Conservation (phyloP, 2,113 vertebrate species). For the Neolamprologus kungweensis region DNA sequence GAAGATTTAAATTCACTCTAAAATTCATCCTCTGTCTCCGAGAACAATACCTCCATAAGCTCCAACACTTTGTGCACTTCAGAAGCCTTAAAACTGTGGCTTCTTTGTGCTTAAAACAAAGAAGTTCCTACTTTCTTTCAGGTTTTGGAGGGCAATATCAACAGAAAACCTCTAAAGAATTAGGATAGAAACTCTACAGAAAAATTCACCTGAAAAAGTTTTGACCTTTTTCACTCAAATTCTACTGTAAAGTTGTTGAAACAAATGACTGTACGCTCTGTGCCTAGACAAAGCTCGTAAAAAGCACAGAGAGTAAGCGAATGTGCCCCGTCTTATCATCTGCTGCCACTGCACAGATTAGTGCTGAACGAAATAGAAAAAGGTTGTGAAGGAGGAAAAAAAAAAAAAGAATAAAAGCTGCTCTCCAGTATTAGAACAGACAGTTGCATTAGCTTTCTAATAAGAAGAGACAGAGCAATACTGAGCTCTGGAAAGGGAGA, state of each 20-base stretch:
- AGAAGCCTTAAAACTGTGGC: slow-evolving; percentile 57
- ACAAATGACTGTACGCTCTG: slow-evolving; percentile 30
- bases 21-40: slow-evolving; percentile 54
- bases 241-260: slow-evolving; percentile 52
- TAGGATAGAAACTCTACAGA: slow-evolving; percentile 4
- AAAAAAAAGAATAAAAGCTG: slow-evolving; percentile 62
- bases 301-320: slow-evolving; percentile 43
- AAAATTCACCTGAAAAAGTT: slow-evolving; percentile 48
- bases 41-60: slow-evolving; percentile 65
- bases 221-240: background rate
- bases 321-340: slow-evolving; percentile 63
- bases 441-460: slow-evolving; percentile 77
- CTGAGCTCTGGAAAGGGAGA: slow-evolving; percentile 40
- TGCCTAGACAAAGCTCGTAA: slow-evolving; percentile 37
- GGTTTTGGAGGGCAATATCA: slow-evolving; percentile 49
- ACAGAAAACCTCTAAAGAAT: slow-evolving; percentile 50
- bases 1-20: slow-evolving; percentile 65
- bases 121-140: slow-evolving; percentile 37
- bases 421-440: slow-evolving; percentile 75
- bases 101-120: slow-evolving; percentile 64
- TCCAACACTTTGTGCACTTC: slow-evolving; percentile 69
- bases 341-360: slow-evolving; percentile 69
- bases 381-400: slow-evolving; percentile 37
- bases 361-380: slow-evolving; percentile 60
- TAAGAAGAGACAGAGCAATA: slow-evolving; percentile 73